Base-by-base conservation (phyloP, 2,113 vertebrate genomes). In the Mustela lutreola region DNA sequence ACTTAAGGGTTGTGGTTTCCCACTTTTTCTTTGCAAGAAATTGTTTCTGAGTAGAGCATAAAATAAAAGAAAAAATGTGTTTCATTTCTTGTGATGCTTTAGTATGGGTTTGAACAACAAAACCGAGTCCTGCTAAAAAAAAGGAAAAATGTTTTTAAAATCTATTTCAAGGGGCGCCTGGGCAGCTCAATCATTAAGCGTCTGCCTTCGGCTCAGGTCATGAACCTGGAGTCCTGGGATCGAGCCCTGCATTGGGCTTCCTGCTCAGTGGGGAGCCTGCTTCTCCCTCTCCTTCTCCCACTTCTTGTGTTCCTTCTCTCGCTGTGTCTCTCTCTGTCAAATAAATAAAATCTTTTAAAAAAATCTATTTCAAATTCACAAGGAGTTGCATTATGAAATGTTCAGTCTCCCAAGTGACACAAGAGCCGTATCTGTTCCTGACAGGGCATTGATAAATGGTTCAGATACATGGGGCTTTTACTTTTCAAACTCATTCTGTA, bases 1-100 rank as follows among this genome's bases (percentile, higher is more conserved):
- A 96, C 95, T 97, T 96, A 97, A 97, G 97, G 73, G 83, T 94
- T 97, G 88, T 94, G 88, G 73, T 96, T 96, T 92, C 97, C 60
- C 16, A 92, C 58, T 97, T 96, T 97, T 91, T 97, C 83, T 97
- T 96, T 89, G 83, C 78, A 95, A 97, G 97, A 93, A 97, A 91
- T 39, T 67, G 70, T 94, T 97, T 96, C 87, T 96, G 89, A 98
- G 82, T 92, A 92, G 70, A 94, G 86, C 71, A 93, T 86, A 95
- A 97, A 95, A 97, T 92, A 89, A 82, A 96, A 92, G 63, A 89
- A 96, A 94, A 93, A 98, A 87, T 91, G 28, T 96, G 71, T 92
- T 83, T 97, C 95, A 89, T 96, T 97, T 96, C 89, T 76, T 95
- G 48, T 96, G 89, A 95, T 96, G 87, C 80, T 97, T 97, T 94